Conservation (phyloP, 2,113 vertebrate genomes). For the Malurus melanocephalus region DNA sequence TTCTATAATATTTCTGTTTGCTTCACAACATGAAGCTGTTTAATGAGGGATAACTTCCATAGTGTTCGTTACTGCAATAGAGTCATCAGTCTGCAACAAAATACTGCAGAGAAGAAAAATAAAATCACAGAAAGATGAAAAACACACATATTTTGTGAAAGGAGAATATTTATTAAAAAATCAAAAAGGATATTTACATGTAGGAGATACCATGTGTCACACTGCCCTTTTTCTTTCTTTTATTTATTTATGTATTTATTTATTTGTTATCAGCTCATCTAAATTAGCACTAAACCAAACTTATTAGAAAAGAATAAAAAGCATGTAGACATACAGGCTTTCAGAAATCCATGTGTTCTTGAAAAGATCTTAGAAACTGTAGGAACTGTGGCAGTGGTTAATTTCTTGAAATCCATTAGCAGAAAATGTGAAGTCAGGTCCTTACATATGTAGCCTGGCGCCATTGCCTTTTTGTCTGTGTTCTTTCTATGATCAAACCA, state of each 20-base stretch:
- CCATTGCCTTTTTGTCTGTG: not conserved
- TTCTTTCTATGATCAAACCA: not conserved
- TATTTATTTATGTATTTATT: not conserved
- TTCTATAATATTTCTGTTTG: slow-evolving; percentile 61
- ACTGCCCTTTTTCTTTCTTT: not conserved
- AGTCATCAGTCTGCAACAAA: slow-evolving; percentile 22
- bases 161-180: not conserved
- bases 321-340: not conserved
- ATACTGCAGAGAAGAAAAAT: slow-evolving; percentile 2
- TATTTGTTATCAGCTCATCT: not conserved
- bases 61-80: slow-evolving; percentile 1
- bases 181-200: not conserved
- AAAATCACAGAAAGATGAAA: not conserved
- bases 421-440: not conserved
- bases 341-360: not conserved
- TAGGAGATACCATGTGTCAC: not conserved
- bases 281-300: not conserved
- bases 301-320: not conserved
- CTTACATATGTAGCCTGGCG: not conserved
- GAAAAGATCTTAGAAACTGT: not conserved
- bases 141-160: not conserved
- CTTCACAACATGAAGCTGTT: slow-evolving; percentile 42
- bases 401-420: not conserved
- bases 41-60: slow-evolving; percentile 44
- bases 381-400: not conserved